Conservation (phyloP, 2,113 vertebrate genomes). For the Prunella himalayana region DNA sequence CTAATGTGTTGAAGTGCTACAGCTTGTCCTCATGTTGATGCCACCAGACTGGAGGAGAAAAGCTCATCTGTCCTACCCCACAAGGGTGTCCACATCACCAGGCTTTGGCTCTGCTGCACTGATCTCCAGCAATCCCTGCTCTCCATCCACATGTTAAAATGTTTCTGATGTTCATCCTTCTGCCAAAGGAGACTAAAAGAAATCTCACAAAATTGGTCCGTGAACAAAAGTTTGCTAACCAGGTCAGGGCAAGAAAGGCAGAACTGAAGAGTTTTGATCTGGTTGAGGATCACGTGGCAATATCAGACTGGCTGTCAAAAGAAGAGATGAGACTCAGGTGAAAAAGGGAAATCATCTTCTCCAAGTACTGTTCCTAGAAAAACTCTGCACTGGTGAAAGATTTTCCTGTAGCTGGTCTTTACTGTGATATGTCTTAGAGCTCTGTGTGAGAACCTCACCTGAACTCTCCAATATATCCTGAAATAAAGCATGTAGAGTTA, state of each 20-base stretch:
- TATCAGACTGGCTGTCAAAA: not conserved
- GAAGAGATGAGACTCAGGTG: not conserved
- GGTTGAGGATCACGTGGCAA: accelerated
- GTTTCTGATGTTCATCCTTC: not conserved
- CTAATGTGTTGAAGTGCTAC: not conserved
- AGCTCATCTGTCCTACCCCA: not conserved
- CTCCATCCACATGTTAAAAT: not conserved
- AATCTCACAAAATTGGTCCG: not conserved
- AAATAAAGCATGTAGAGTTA: not conserved
- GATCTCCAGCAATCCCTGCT: accelerated
- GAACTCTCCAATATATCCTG: not conserved
- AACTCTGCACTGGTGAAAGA: not conserved
- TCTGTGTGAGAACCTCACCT: not conserved
- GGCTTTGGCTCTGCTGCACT: not conserved
- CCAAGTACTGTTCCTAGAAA: not conserved
- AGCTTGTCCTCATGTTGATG: not conserved
- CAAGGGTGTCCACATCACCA: accelerated
- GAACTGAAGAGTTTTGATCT: not conserved
- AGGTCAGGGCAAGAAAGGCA: not conserved
- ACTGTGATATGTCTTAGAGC: not conserved
- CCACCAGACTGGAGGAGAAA: not conserved
- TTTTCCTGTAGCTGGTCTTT: not conserved
- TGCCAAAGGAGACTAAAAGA: not conserved
- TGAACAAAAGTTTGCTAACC: not conserved
- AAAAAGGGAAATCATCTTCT: not conserved